A percentile compares a stretch with the other conserved stretches of the same genome.
Conservation (phyloP, 2,888 invertebrate species). For the Apoda limacodes region DNA sequence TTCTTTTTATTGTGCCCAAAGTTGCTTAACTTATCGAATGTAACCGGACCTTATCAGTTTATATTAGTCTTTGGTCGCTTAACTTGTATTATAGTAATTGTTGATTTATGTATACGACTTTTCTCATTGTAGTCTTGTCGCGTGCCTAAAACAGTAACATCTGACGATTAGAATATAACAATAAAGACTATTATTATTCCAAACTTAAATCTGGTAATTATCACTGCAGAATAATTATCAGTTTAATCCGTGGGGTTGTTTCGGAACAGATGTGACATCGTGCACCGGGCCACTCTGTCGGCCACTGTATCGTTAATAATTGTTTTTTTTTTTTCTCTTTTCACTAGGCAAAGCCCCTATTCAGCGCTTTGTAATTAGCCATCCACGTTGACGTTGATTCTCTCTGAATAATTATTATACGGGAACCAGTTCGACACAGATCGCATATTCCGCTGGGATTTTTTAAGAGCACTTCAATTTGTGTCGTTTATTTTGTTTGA, state of each 20-base stretch:
- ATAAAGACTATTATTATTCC: constrained; percentile 28
- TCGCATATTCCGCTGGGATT: no score
- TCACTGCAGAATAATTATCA: constrained; percentile 62
- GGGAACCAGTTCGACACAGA: constrained; percentile 35
- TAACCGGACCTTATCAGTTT: no score
- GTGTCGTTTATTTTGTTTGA: no score
- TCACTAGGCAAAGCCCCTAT: constrained; percentile 55
- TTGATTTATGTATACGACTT: no score
- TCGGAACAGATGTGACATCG: constrained; percentile 57
- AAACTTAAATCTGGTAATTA: constrained; percentile 63
- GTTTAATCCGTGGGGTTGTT: constrained; percentile 53
- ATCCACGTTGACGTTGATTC: constrained; percentile 51
- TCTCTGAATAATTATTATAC: constrained; percentile 49
- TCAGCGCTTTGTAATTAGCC: constrained; percentile 64
- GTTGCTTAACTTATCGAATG: no score
- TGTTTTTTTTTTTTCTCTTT: constrained; percentile 49
- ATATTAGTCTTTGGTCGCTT: no score
- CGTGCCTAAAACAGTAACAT: constrained; percentile 23
- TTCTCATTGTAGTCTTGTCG: no score
- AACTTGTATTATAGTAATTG: no score
- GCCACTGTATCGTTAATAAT: constrained; percentile 67
- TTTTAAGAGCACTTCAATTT: no score
- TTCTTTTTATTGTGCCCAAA: no score
- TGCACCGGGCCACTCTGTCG: constrained; percentile 61
- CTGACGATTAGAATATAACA: constrained; percentile 27